phyloP scores from a whole-genome alignment of 2,888 invertebrate species.

The Syrista parreyssii region DNA sequence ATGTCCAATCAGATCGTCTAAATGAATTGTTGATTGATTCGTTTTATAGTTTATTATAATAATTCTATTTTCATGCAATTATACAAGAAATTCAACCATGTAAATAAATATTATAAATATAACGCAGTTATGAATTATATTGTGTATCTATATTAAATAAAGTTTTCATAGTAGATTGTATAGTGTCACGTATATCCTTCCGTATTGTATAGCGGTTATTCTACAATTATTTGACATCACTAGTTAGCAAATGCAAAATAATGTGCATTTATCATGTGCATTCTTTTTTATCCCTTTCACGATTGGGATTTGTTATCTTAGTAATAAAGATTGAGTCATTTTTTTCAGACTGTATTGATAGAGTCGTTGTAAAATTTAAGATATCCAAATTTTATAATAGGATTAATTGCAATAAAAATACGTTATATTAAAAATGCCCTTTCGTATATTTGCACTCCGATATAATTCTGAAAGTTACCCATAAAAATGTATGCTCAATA shows the following conservation, averaged over 20 bases:
- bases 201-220: not conserved
- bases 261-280: not conserved
- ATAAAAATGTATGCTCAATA: too few relatives aligned
- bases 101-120: slow-evolving; percentile 55
- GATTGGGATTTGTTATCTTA: not conserved
- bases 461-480: too few relatives aligned
- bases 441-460: too few relatives aligned
- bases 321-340: not conserved
- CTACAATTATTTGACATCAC: not conserved
- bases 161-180: slow-evolving; percentile 46
- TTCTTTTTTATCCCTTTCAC: not conserved
- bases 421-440: not conserved
- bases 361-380: not conserved
- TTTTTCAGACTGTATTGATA: not conserved
- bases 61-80: slow-evolving; percentile 55
- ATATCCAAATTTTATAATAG: not conserved
- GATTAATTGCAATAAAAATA: not conserved
- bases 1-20: slow-evolving; percentile 33
- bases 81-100: slow-evolving; percentile 42
- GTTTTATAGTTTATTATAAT: slow-evolving; percentile 60
- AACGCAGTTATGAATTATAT: slow-evolving; percentile 34
- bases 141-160: slow-evolving; percentile 48
- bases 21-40: slow-evolving; percentile 58
- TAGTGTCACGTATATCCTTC: not conserved
- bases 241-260: not conserved